Evolutionary conservation across 2,113 vertebrate species (phyloP).

Genomic region (Coreoperca whiteheadi): DNA sequence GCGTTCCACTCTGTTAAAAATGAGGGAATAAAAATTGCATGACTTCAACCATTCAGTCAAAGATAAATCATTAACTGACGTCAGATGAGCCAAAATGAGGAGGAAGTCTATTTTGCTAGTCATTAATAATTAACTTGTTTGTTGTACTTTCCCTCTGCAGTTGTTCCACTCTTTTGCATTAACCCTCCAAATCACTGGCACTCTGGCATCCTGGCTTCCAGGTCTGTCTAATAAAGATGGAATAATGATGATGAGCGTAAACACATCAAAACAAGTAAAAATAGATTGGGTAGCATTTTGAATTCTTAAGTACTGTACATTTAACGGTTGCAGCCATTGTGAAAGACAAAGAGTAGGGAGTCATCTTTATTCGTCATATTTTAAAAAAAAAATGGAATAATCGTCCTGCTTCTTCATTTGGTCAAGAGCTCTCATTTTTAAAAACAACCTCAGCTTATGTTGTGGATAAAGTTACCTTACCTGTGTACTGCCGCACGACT

Average conservation of each 20-base stretch:
- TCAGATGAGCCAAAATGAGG: constrained; percentile 8
- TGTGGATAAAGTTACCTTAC: background rate
- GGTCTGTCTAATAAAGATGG: background rate
- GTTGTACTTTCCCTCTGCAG: constrained; percentile 22
- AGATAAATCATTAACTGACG: constrained; percentile 19
- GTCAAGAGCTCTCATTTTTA: background rate
- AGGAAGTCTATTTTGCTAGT: constrained; percentile 10
- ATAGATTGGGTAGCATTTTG: background rate
- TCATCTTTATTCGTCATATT: background rate
- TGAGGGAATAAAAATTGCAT: constrained; percentile 32
- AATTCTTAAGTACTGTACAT: background rate
- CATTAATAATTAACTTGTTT: constrained; percentile 41
- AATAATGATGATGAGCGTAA: background rate
- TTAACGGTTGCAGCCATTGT: background rate
- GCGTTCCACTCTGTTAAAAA: constrained; percentile 15
- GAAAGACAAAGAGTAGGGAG: background rate
- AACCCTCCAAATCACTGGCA: constrained; percentile 11
- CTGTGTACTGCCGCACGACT: constrained; percentile 29
- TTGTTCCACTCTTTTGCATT: constrained; percentile 5
- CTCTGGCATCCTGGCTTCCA: constrained; percentile 40
- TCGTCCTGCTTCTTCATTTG: background rate
- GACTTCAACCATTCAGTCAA: constrained; percentile 23
- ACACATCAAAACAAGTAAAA: background rate
- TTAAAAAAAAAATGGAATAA: background rate
- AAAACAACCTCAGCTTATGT: background rate